A percentile compares a stretch with the other conserved stretches of the same genome.
Evolutionary conservation across 2,113 vertebrate genomes (phyloP).

Genomic region (Erpornis zantholeuca): DNA sequence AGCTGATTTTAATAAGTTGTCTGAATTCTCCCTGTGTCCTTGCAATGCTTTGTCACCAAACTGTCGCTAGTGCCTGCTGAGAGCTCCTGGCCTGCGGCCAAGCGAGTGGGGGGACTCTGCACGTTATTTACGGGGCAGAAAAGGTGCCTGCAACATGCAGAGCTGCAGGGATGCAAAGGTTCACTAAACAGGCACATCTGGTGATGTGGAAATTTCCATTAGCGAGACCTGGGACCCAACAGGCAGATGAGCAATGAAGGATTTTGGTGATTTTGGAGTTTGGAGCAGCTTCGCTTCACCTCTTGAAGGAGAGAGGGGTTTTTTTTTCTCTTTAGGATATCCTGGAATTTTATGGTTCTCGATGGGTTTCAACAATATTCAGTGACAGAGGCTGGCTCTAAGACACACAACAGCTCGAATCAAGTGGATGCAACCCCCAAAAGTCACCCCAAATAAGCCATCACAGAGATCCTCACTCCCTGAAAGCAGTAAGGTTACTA

Average conservation of each 20-base stretch:
- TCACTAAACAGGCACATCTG: background rate
- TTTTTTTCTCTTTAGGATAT: background rate
- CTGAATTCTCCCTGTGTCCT: background rate
- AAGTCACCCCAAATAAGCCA: background rate
- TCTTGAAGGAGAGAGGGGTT: background rate
- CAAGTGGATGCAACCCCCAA: background rate
- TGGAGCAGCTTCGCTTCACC: background rate
- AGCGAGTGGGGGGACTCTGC: fast-evolving
- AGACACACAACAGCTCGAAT: background rate
- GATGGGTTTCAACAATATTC: background rate
- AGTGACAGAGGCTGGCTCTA: background rate
- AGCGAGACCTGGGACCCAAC: background rate
- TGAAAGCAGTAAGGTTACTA: background rate
- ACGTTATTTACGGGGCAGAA: background rate
- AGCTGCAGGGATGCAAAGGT: background rate
- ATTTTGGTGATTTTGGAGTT: background rate
- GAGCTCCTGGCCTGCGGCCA: background rate
- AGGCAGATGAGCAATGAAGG: background rate
- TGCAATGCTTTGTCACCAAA: background rate
- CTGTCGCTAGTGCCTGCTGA: background rate
- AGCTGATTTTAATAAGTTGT: background rate
- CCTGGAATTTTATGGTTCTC: background rate
- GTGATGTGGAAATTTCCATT: background rate
- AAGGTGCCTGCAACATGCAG: background rate
- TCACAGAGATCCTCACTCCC: background rate